These are phyloP conservation scores for Amphipoea lucens DNA, from an alignment of 2,888 invertebrate species.

Conservation along the genomic window DNA sequence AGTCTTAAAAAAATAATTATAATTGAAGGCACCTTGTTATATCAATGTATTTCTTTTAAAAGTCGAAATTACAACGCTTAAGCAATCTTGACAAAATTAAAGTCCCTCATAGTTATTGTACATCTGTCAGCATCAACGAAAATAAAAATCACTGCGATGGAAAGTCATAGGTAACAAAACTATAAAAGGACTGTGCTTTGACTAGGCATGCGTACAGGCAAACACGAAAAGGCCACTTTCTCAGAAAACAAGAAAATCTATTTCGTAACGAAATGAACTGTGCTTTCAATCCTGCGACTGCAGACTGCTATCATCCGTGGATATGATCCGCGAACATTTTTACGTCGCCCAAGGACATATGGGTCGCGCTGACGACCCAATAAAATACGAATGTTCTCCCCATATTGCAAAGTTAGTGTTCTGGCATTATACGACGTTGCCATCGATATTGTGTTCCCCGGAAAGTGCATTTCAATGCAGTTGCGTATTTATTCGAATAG, in stretches of 20 bases:
- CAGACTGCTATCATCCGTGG: not conserved
- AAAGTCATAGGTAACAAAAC: not conserved
- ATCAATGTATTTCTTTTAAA: not conserved
- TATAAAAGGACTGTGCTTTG: not conserved
- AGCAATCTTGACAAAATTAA: not conserved
- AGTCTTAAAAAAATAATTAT: not conserved
- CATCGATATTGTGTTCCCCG: conserved; percentile 30
- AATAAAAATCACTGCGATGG: not conserved
- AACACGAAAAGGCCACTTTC: not conserved
- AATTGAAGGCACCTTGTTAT: too few relatives aligned
- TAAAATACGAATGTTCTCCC: conserved; percentile 44
- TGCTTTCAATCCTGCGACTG: not conserved
- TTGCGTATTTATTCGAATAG: not conserved
- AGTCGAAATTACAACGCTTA: not conserved
- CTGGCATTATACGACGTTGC: conserved; percentile 13
- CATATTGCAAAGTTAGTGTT: conserved; percentile 44
- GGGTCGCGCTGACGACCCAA: conserved; percentile 34
- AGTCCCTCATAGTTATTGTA: not conserved
- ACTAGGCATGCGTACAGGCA: not conserved
- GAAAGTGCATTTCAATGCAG: conserved; percentile 27
- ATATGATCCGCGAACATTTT: conserved; percentile 17
- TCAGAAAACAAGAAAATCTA: not conserved
- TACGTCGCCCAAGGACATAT: conserved; percentile 10
- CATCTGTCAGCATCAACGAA: not conserved
- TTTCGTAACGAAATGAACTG: conserved; percentile 3